Evolutionary conservation across 2,797 vertebrate species (phyloP).

Genomic region (Sebastes minor): DNA sequence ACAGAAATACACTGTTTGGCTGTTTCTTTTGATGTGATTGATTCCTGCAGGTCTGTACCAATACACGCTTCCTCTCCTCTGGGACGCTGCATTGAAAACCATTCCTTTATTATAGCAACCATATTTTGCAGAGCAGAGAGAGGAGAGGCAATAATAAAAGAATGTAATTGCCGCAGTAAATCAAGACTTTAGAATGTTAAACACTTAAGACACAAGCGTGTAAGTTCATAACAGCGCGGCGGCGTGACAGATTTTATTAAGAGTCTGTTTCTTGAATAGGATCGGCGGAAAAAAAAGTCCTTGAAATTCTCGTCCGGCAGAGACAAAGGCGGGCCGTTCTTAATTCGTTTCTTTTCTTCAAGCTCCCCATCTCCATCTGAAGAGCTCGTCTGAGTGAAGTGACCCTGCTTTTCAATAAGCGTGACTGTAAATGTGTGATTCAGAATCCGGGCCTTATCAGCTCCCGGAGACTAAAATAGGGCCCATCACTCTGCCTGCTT

Average conservation of each 20-base stretch:
- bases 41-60: conserved; percentile 19
- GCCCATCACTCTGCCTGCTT: conserved; percentile 54
- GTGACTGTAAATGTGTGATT: conserved; percentile 69
- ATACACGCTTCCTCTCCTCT: not conserved
- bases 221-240: conserved; percentile 17
- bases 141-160: conserved; percentile 22
- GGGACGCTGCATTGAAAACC: conserved; percentile 31
- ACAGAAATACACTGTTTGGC: not conserved
- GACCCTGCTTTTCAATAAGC: conserved; percentile 67
- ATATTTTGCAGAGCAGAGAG: conserved; percentile 39
- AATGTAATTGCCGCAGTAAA: conserved; percentile 52
- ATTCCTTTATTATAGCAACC: conserved; percentile 5
- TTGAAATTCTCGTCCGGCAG: conserved; percentile 45
- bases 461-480: conserved; percentile 56
- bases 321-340: conserved; percentile 53
- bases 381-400: conserved; percentile 58
- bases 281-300: conserved; percentile 32
- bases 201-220: conserved; percentile 17
- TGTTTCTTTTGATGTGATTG: conserved; percentile 1
- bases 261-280: conserved; percentile 26
- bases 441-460: conserved; percentile 64
- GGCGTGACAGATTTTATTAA: conserved; percentile 37
- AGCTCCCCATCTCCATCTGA: conserved; percentile 47
- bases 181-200: conserved; percentile 49
- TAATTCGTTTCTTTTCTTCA: conserved; percentile 50